Evolutionary conservation across 1,140 invertebrate species (phyloP).

Genomic region (Halictus rubicundus): DNA sequence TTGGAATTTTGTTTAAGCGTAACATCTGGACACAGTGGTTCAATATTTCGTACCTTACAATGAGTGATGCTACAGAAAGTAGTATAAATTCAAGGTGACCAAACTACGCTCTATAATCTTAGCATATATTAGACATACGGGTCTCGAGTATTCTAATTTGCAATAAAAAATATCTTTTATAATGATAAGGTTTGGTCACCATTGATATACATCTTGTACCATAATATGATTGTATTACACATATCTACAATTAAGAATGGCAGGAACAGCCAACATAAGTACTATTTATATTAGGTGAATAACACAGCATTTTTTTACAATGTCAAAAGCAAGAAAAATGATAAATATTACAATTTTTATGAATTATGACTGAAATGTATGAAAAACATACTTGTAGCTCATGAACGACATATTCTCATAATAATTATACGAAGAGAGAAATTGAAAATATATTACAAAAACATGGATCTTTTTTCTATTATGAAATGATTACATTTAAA

Average conservation of each 20-base stretch:
- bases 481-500: neutral
- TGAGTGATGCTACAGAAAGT: neutral
- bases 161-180: no score
- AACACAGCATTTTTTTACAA: neutral
- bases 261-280: neutral
- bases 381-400: neutral
- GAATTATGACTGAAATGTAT: slow-evolving; percentile 3
- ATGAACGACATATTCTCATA: slow-evolving; percentile 21
- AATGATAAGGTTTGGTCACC: no score
- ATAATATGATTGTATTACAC: neutral
- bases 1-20: no score
- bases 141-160: no score
- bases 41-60: neutral
- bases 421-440: no score
- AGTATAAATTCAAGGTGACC: no score
- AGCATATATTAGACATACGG: no score
- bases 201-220: neutral
- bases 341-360: neutral
- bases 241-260: neutral
- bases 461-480: neutral
- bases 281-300: neutral
- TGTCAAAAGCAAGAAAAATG: slow-evolving; percentile 9
- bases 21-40: neutral
- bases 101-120: no score
- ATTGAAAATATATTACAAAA: neutral